These are phyloP conservation scores for Syngnathoides biaculeatus DNA, from an alignment of 2,113 vertebrate genomes.

Conservation along the genomic window DNA sequence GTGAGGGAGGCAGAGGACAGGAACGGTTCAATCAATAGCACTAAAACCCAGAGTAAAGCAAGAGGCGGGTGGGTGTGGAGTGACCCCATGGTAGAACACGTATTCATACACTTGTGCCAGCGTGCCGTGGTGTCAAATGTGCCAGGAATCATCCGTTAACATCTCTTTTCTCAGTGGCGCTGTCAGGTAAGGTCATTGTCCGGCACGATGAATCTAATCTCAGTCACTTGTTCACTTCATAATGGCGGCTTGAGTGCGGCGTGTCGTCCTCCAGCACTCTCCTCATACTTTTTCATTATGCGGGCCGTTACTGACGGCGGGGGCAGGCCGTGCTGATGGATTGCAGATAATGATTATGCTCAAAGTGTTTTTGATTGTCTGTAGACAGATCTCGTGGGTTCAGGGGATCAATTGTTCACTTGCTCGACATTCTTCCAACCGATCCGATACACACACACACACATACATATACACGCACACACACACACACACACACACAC, in stretches of 20 bases:
- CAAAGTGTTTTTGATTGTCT: constrained; percentile 70
- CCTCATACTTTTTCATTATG: constrained; percentile 25
- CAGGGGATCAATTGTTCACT: constrained; percentile 56
- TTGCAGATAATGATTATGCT: constrained; percentile 65
- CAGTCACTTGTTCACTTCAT: background rate
- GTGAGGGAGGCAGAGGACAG: constrained; percentile 74
- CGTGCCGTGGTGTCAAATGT: constrained; percentile 17
- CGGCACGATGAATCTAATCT: constrained; percentile 4
- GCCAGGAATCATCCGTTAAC: constrained; percentile 15
- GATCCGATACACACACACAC: constrained; percentile 13
- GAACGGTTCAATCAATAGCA: constrained; percentile 79
- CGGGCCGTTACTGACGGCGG: constrained; percentile 35
- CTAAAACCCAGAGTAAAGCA: constrained; percentile 58
- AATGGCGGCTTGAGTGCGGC: constrained; percentile 7
- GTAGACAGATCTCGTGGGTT: constrained; percentile 57
- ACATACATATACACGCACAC: constrained; percentile 4
- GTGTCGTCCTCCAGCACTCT: background rate
- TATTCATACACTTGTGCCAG: background rate
- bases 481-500: no score
- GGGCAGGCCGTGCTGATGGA: constrained; percentile 58
- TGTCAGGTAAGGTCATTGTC: constrained; percentile 23
- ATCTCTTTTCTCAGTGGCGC: constrained; percentile 14
- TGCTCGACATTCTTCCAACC: constrained; percentile 36
- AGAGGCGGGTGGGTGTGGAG: constrained; percentile 25
- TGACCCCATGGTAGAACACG: constrained; percentile 3